Conservation (phyloP, 2,797 vertebrate genomes). For the Loris lydekkerianus region DNA sequence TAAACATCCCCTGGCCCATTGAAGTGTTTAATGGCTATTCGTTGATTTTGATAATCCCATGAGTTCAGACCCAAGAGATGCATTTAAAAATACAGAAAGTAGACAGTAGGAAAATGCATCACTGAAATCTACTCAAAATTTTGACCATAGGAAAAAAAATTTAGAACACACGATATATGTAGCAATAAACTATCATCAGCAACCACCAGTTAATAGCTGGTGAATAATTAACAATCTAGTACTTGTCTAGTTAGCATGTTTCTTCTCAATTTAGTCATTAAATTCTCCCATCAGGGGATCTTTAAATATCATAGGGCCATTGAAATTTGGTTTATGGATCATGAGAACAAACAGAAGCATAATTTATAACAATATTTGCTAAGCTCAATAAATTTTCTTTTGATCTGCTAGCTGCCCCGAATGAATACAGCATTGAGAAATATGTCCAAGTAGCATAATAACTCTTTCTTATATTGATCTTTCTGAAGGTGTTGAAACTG, state of each 20-base stretch:
- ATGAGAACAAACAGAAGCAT: constrained; percentile 7
- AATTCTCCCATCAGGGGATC: neutral
- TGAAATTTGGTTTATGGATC: constrained; percentile 24
- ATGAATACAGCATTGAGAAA: constrained; percentile 37
- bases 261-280: constrained; percentile 38
- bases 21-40: neutral
- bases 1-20: neutral
- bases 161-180: neutral
- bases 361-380: constrained; percentile 49
- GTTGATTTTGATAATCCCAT: constrained; percentile 20
- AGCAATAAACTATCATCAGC: neutral
- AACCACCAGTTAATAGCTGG: neutral
- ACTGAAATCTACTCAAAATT: constrained; percentile 31
- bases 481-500: constrained; percentile 56
- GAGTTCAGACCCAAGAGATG: neutral
- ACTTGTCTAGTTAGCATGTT: neutral
- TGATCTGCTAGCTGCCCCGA: neutral
- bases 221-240: constrained; percentile 26
- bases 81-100: constrained; percentile 37
- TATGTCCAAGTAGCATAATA: constrained; percentile 44
- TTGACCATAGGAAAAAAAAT: constrained; percentile 19
- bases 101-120: neutral
- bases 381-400: constrained; percentile 61
- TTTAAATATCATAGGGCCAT: neutral
- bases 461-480: neutral